Conservation (phyloP, 1,140 invertebrate genomes). For the Ceratosolen solmsi region DNA sequence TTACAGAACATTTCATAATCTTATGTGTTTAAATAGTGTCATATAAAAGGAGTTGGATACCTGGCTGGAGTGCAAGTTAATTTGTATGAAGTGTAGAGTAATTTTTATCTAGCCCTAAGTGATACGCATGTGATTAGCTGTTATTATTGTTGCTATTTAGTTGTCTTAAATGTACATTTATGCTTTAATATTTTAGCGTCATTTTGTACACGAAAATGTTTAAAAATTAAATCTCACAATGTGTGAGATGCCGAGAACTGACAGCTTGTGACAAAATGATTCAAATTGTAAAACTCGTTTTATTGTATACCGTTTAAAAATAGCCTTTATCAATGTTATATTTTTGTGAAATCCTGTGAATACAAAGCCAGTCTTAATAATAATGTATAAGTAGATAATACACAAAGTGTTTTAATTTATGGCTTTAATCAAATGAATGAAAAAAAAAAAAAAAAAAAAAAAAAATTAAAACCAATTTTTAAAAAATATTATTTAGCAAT, state of each 20-base stretch:
- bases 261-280: background rate
- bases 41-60: constrained; percentile 48
- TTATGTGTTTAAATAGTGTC: constrained; percentile 38
- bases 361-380: constrained; percentile 27
- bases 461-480: background rate
- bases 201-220: background rate
- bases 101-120: constrained; percentile 16
- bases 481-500: background rate
- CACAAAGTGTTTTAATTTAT: constrained; percentile 39
- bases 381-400: constrained; percentile 29
- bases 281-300: background rate
- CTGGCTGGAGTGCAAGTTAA: constrained; percentile 48
- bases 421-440: constrained; percentile 34
- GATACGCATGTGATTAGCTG: background rate
- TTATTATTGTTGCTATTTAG: constrained; percentile 39
- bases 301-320: background rate
- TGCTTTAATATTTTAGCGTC: constrained; percentile 27
- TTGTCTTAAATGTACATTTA: constrained; percentile 37
- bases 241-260: no score
- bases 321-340: constrained; percentile 26
- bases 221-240: no score
- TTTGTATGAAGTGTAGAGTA: background rate
- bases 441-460: background rate
- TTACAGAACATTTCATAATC: constrained; percentile 29
- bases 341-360: constrained; percentile 16